Percentiles rank a stretch among this genome's conserved stretches.
Conservation (phyloP, 1,140 invertebrate species). For the Bemisia tabaci region DNA sequence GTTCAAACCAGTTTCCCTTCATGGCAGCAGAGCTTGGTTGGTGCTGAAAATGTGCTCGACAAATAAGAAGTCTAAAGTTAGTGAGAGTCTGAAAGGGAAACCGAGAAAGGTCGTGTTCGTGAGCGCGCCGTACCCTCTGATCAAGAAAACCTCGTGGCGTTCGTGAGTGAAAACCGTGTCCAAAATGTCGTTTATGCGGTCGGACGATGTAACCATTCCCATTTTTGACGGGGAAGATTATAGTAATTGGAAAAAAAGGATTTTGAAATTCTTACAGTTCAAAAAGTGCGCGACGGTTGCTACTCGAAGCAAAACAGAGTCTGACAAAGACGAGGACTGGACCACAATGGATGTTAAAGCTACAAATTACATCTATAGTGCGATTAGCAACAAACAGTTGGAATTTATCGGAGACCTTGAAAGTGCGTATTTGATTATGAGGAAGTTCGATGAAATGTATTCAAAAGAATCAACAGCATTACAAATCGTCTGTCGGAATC, state of each 20-base stretch:
- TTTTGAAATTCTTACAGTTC: constrained; percentile 14
- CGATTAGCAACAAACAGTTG: constrained; percentile 22
- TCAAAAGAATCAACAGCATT: neutral
- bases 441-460: constrained; percentile 10
- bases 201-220: too few relatives aligned
- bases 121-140: too few relatives aligned
- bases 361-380: constrained; percentile 22
- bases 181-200: too few relatives aligned
- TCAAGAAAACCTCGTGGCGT: too few relatives aligned
- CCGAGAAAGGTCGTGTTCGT: too few relatives aligned
- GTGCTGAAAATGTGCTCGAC: too few relatives aligned
- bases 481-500: neutral
- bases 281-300: constrained; percentile 21
- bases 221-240: neutral
- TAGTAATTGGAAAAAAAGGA: neutral
- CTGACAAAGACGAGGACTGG: constrained; percentile 19
- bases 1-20: too few relatives aligned
- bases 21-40: too few relatives aligned
- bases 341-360: constrained; percentile 20
- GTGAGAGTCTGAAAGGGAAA: too few relatives aligned
- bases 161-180: too few relatives aligned
- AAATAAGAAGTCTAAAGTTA: too few relatives aligned
- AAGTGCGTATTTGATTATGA: constrained; percentile 21
- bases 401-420: constrained; percentile 18
- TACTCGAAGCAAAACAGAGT: constrained; percentile 12